Evolutionary conservation across 2,113 vertebrate species (phyloP), one percentile per base, ranked within the genome.

Genomic region (Turnix velox): DNA sequence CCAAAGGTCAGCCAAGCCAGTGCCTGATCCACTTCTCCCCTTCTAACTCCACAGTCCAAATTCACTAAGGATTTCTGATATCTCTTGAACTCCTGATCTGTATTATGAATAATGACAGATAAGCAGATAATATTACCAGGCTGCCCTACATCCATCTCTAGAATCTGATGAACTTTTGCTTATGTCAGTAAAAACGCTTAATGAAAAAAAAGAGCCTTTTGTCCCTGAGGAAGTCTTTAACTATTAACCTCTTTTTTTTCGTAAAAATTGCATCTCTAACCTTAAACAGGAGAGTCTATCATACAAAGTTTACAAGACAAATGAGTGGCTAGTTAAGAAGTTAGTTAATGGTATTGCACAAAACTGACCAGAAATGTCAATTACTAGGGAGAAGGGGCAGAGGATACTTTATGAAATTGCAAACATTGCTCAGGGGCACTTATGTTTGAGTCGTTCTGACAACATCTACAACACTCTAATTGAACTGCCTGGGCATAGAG

Each of bases 301-400:
- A 52, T 20, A 61, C 12, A 45, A 82, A 78, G 40, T 62, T 96
- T 93, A 94, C 35, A 95, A 96, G 84, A 95, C 93, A 97, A 98
- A 94, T 87, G 93, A 69, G 22, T 20, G 43, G 52, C 88, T 39
- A 51, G 69, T 89, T 68, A 88, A 95, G 93, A 96, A 95, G 72
- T 96, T 98, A 96, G 79, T 94, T 98, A 98, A 98, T 92, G 96
- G 92, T 78, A 92, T 96, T 97, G 97, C 97, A 80, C 49, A 83
- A 61, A 72, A 68, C 58, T 82, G 90, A 82, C 71, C 72, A 93
- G 48, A 83, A 91, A 78, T 51, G 61, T 78, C 59, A 51, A 45
- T 68, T 80, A 51, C 76, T 42, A 19, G 55, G 90, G 72, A 97
- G 96, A 98, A 97, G 95, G 95, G 95, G 91, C 96, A 93, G 58